phyloP scores from a whole-genome alignment of 2,113 vertebrate species.

The Alces alces region DNA sequence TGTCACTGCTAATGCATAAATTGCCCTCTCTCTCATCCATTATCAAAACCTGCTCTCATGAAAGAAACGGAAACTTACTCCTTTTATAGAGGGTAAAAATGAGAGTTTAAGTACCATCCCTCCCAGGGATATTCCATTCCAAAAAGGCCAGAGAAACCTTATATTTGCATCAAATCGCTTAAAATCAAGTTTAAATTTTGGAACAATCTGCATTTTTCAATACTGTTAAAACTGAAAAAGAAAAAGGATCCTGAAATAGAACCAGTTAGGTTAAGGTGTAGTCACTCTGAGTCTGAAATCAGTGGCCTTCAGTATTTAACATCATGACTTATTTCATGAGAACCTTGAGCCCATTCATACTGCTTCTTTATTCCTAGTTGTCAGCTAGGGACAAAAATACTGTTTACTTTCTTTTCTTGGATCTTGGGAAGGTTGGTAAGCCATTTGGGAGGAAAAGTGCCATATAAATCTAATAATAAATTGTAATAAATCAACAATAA shows the following conservation, averaged over 20 bases:
- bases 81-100: neutral
- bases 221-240: neutral
- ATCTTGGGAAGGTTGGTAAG: neutral
- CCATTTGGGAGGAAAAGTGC: neutral
- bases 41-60: neutral
- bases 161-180: neutral
- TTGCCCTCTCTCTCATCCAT: neutral
- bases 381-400: neutral
- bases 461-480: conserved; percentile 28
- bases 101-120: neutral
- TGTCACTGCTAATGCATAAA: neutral
- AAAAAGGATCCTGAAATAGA: neutral
- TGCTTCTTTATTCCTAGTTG: neutral
- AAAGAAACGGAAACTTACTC: neutral
- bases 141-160: neutral
- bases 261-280: neutral
- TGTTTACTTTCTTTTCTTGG: neutral
- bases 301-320: neutral
- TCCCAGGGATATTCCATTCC: neutral
- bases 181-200: conserved; percentile 25
- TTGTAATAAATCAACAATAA: neutral
- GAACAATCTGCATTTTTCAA: neutral
- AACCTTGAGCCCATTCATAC: neutral
- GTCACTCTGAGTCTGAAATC: neutral
- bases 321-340: neutral